Evolutionary conservation across 2,888 invertebrate species (phyloP).

Genomic region (Lepidocyrtoides sp.): DNA sequence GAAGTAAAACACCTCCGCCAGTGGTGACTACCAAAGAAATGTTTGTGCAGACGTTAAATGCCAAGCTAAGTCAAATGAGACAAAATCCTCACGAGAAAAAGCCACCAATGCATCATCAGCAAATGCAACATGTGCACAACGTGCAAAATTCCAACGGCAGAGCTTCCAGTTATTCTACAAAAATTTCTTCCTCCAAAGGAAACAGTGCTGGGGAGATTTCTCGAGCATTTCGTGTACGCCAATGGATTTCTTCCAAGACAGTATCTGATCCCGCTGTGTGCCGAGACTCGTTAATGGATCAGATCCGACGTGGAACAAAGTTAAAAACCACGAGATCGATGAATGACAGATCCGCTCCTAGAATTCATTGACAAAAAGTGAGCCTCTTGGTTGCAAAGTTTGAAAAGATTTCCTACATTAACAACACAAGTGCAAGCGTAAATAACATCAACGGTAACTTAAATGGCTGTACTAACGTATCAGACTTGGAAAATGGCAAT

Average conservation of each 20-base stretch:
- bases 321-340: slow-evolving; percentile 92
- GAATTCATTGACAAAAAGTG: slow-evolving; percentile 90
- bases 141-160: slow-evolving; percentile 53
- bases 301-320: slow-evolving; percentile 95
- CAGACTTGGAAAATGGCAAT: slow-evolving; percentile 57
- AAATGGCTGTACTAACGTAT: background rate
- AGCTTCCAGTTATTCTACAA: slow-evolving; percentile 81
- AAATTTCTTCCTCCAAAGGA: slow-evolving; percentile 81
- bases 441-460: slow-evolving; percentile 46
- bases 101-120: slow-evolving; percentile 44
- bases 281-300: slow-evolving; percentile 97
- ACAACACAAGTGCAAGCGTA: slow-evolving; percentile 24
- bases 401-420: slow-evolving; percentile 74
- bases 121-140: slow-evolving; percentile 48
- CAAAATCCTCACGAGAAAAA: slow-evolving; percentile 79
- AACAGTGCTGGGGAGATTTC: slow-evolving; percentile 81
- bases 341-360: slow-evolving; percentile 95
- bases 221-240: slow-evolving; percentile 88
- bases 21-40: slow-evolving; percentile 82
- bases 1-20: slow-evolving; percentile 83
- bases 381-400: slow-evolving; percentile 83
- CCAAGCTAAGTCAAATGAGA: slow-evolving; percentile 84
- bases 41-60: slow-evolving; percentile 84
- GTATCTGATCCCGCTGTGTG: slow-evolving; percentile 92
- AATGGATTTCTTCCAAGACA: slow-evolving; percentile 89